Base-by-base conservation (phyloP, 1,140 invertebrate genomes). In the Pinna nobilis region DNA sequence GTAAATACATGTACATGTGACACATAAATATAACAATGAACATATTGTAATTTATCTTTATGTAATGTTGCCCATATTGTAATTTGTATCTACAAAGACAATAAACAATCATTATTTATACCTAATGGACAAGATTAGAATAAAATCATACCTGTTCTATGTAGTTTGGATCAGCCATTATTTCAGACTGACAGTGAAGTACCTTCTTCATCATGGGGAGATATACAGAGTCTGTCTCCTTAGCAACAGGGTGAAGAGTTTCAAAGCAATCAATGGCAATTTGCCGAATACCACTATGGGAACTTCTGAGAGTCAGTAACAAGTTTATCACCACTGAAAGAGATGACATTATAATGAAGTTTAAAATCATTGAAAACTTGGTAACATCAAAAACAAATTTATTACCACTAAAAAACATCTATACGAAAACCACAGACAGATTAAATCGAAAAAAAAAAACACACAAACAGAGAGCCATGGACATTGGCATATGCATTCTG, bases 291-390 rank as follows among this genome's bases (percentile, higher is more conserved):
- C 51, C 35, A 13, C 35, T 28, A n/a, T 78, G 75, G 9, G 49
- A 57, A 61, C 70, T 74, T 13, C 55, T 78, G 47, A 79, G 44
- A 18, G 70, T 67, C 32, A 80, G 28, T 18, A 84, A 49, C 6
- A 83, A 25, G 57, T 65, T 72, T 9, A 75, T 37, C 11, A 83
- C 50, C 18, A 80, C 79, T 82, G 72, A 39, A 79, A 79, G 44
- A 70, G 18, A 72, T 28, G 6, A 15, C 20, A 5, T 15, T 47
- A 15, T 25, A 23, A 53, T 11, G 11, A 28, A 28, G 23, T 25
- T 9, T 25, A 53, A 28, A 25, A 28, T 28, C 3, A 53, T 53
- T 11, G 25, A 53, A 9, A 6, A 28, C 11, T 23, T 23, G 11
- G 15, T 53, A 4, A 18, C 50, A 53, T 18, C 41, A 47, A 47